Percentiles rank a stretch among this genome's conserved stretches.
Conservation (phyloP, 2,113 vertebrate genomes). For the Ptyas mucosa region DNA sequence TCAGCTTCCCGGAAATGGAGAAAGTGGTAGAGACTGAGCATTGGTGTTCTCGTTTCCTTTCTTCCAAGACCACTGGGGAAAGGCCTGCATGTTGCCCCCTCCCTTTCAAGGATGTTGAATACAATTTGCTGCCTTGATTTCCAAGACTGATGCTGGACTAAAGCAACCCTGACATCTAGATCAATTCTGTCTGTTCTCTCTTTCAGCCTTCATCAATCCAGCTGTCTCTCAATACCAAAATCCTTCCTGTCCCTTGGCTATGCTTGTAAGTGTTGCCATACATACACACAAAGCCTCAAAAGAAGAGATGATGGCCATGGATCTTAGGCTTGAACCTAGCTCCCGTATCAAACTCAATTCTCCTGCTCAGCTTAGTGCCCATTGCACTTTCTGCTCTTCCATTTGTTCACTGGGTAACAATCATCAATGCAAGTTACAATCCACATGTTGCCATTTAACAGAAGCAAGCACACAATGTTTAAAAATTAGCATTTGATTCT, state of each 20-base stretch:
- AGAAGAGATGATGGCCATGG: background rate
- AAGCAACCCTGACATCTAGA: slow-evolving; percentile 5
- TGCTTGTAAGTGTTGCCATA: background rate
- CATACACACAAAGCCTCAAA: background rate
- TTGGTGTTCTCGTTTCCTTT: background rate
- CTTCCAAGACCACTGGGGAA: background rate
- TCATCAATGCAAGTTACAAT: background rate
- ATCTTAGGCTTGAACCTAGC: background rate
- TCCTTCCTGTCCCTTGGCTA: background rate
- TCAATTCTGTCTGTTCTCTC: slow-evolving; percentile 11
- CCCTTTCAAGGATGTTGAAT: background rate
- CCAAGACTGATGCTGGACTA: background rate
- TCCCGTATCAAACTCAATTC: background rate
- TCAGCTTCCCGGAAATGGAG: background rate
- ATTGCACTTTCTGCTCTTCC: background rate
- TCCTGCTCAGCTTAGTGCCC: background rate
- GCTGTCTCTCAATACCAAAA: slow-evolving; percentile 23
- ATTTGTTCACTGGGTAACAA: background rate
- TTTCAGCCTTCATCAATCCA: slow-evolving; percentile 13
- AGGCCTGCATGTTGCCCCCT: background rate
- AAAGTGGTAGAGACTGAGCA: background rate
- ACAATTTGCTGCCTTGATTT: slow-evolving; percentile 10
- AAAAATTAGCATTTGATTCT: background rate
- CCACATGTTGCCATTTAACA: background rate
- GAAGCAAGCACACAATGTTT: background rate